Evolutionary conservation across 2,888 invertebrate genomes (phyloP).

Genomic region (Rapana venosa): DNA sequence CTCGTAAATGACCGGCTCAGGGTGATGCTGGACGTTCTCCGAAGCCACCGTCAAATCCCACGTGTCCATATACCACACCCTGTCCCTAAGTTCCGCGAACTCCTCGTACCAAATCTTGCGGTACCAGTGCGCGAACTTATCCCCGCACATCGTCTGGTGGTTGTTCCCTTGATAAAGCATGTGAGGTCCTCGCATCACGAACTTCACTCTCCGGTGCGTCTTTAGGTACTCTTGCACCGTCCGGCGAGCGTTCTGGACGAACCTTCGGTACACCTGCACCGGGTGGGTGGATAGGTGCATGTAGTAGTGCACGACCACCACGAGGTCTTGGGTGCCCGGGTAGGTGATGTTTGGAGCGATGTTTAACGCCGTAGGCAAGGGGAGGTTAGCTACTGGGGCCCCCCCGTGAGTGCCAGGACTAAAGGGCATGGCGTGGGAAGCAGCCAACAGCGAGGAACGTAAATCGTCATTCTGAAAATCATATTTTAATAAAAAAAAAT

Average conservation of each 20-base stretch:
- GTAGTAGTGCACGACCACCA: background rate
- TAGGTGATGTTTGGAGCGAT: background rate
- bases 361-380: background rate
- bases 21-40: background rate
- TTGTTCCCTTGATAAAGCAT: background rate
- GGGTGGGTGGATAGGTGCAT: background rate
- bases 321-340: background rate
- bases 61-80: constrained; percentile 9
- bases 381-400: background rate
- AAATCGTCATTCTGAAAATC: background rate
- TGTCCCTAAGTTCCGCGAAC: background rate
- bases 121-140: background rate
- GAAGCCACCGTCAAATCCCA: constrained; percentile 21
- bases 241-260: background rate
- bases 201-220: background rate
- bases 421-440: constrained; percentile 10
- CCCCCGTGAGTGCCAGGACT: background rate
- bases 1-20: background rate
- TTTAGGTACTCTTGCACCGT: constrained; percentile 1
- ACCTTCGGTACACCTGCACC: background rate
- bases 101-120: background rate
- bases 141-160: background rate
- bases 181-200: constrained; percentile 17
- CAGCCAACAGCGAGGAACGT: background rate
- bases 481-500: too few relatives aligned